These are phyloP conservation scores for Palythoa caribaeorum DNA, from an alignment of 92 coral and sea anemone genomes.

Conservation along the genomic window DNA sequence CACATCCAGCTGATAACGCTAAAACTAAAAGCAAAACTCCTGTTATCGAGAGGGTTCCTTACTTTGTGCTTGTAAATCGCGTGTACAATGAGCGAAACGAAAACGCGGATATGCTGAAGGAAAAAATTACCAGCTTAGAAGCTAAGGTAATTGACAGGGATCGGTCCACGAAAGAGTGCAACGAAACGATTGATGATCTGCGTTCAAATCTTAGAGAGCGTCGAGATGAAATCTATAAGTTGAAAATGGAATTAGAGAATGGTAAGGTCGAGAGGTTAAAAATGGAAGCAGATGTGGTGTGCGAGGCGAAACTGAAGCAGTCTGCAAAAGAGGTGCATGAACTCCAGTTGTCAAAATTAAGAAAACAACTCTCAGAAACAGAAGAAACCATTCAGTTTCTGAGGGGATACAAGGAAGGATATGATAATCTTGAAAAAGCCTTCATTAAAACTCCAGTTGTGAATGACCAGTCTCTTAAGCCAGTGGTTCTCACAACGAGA, in stretches of 20 bases:
- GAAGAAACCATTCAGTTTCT: slow-evolving; percentile 70
- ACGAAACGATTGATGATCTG: slow-evolving; percentile 58
- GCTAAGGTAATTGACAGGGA: slow-evolving; percentile 58
- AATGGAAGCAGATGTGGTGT: slow-evolving; percentile 64
- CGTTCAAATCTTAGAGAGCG: slow-evolving; percentile 70
- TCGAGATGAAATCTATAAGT: slow-evolving; percentile 71
- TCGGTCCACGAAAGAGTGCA: slow-evolving; percentile 52
- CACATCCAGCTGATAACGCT: slow-evolving; percentile 66
- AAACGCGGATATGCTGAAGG: slow-evolving; percentile 78
- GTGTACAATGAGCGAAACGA: slow-evolving; percentile 84
- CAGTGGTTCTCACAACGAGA: slow-evolving; percentile 71
- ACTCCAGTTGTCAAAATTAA: slow-evolving; percentile 71
- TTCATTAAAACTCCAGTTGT: slow-evolving; percentile 77
- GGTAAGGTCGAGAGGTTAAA: slow-evolving; percentile 71
- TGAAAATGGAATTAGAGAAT: slow-evolving; percentile 80
- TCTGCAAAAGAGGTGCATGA: slow-evolving; percentile 71
- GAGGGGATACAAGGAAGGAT: slow-evolving; percentile 84
- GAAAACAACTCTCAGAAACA: slow-evolving; percentile 77
- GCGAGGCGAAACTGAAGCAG: slow-evolving; percentile 75
- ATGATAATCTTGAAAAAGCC: slow-evolving; percentile 89
- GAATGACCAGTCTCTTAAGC: slow-evolving; percentile 74
- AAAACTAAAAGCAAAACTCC: slow-evolving; percentile 68
- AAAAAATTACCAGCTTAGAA: slow-evolving; percentile 65
- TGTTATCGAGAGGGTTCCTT: slow-evolving; percentile 84
- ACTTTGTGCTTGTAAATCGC: slow-evolving; percentile 88